Evolutionary conservation across 2,797 vertebrate species (phyloP).

Genomic region (Thripadectes ignobilis): DNA sequence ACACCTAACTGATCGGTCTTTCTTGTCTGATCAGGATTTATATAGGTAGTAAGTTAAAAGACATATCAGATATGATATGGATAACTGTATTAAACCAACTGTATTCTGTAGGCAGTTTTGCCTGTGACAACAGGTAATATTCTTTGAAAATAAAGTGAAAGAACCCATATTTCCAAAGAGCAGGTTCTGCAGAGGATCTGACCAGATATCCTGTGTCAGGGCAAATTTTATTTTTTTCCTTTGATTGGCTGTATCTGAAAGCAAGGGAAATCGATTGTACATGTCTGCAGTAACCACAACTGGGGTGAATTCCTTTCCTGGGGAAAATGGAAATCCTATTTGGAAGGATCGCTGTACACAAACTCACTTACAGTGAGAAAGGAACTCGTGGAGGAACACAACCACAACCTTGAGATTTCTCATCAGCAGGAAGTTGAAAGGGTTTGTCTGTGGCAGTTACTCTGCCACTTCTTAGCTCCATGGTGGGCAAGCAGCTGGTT

Average conservation of each 20-base stretch:
- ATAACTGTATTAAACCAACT: not conserved
- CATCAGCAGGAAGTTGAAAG: not conserved
- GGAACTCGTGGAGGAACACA: accelerated
- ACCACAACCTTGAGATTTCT: not conserved
- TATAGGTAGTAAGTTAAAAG: not conserved
- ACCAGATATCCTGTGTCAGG: not conserved
- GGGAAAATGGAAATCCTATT: not conserved
- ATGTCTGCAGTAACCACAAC: not conserved
- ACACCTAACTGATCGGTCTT: not conserved
- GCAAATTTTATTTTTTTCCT: not conserved
- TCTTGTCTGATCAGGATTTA: not conserved
- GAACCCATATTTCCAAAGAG: not conserved
- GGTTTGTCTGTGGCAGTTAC: not conserved
- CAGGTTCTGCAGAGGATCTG: not conserved
- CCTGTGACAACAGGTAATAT: not conserved
- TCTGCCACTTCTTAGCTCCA: not conserved
- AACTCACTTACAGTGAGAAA: not conserved
- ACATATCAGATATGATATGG: not conserved
- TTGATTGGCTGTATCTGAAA: not conserved
- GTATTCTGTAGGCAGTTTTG: not conserved
- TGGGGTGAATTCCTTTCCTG: not conserved
- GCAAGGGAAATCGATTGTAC: not conserved
- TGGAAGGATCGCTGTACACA: not conserved
- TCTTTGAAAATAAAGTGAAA: not conserved
- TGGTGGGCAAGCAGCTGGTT: not conserved